phyloP scores from a whole-genome alignment of 2,888 invertebrate species.

The Acronicta alni region DNA sequence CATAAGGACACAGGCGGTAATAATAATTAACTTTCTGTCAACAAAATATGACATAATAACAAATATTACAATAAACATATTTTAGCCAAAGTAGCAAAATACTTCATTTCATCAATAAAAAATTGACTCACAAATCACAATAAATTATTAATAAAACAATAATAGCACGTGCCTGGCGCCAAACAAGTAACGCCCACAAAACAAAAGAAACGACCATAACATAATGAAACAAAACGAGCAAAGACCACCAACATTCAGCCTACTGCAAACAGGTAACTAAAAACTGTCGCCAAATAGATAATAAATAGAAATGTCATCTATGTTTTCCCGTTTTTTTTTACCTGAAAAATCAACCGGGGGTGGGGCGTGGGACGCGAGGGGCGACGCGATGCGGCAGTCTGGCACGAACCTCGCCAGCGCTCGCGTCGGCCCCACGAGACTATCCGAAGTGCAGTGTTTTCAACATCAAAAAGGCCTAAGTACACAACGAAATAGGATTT shows the following conservation, averaged over 20 bases:
- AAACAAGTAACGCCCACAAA: conserved; percentile 39
- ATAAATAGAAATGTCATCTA: conserved; percentile 58
- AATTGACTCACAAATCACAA: background rate
- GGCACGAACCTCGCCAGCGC: conserved; percentile 70
- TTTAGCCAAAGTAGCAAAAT: background rate
- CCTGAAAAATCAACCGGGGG: conserved; percentile 77
- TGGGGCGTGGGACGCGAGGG: conserved; percentile 75
- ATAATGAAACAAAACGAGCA: conserved; percentile 19
- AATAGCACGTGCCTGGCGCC: conserved; percentile 43
- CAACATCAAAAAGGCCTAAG: conserved; percentile 63
- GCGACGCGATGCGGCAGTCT: conserved; percentile 80
- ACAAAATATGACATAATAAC: background rate
- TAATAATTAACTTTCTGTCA: too few species aligned
- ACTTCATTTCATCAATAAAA: conserved; percentile 14
- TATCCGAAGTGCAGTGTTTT: conserved; percentile 53
- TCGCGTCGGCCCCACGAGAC: conserved; percentile 59
- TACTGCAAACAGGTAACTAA: conserved; percentile 40
- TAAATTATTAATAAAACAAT: conserved; percentile 31
- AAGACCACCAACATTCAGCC: conserved; percentile 43
- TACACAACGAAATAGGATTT: conserved; percentile 62
- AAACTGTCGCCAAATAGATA: conserved; percentile 58
- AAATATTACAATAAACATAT: background rate
- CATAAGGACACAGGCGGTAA: too few species aligned
- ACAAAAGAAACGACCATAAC: conserved; percentile 22
- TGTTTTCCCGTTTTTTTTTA: conserved; percentile 73